A percentile compares a stretch with the other conserved stretches of the same genome.
Conservation (phyloP, 2,888 invertebrate genomes). For the Brenthis hecate region DNA sequence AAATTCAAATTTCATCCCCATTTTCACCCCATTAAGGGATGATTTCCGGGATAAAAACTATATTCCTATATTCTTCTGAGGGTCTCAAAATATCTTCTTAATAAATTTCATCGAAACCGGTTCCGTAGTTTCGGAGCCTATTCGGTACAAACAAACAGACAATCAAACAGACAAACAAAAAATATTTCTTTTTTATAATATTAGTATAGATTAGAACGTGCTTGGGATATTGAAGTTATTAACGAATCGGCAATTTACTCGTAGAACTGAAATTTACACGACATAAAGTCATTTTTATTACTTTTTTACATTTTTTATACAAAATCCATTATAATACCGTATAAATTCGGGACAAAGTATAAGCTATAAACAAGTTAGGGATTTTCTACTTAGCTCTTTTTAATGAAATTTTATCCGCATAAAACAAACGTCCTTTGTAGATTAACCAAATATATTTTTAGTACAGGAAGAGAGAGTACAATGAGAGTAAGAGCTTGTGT, state of each 20-base stretch:
- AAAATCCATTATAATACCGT: slow-evolving; percentile 23
- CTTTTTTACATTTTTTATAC: slow-evolving; percentile 18
- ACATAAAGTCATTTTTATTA: slow-evolving; percentile 13
- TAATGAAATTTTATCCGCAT: slow-evolving; percentile 34
- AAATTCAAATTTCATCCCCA: too few relatives aligned
- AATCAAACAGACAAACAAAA: too few relatives aligned
- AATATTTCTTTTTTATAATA: too few relatives aligned
- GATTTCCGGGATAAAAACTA: too few relatives aligned
- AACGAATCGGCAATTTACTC: not conserved
- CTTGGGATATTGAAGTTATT: not conserved
- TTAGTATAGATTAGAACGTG: too few relatives aligned
- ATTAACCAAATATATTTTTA: not conserved
- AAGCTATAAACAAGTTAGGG: slow-evolving; percentile 31
- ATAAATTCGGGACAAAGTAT: slow-evolving; percentile 32
- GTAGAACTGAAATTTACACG: not conserved
- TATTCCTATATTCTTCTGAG: too few relatives aligned
- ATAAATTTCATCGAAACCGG: too few relatives aligned
- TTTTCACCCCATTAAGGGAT: too few relatives aligned
- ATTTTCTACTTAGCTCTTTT: slow-evolving; percentile 32
- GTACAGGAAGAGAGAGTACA: not conserved
- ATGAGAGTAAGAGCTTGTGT: too few relatives aligned
- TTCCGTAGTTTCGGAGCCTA: too few relatives aligned
- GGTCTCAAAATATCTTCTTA: too few relatives aligned
- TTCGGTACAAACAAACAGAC: too few relatives aligned
- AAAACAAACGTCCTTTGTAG: slow-evolving; percentile 11